These are phyloP conservation scores for Semotilus atromaculatus DNA, from an alignment of 2,797 vertebrate species.

Conservation along the genomic window DNA sequence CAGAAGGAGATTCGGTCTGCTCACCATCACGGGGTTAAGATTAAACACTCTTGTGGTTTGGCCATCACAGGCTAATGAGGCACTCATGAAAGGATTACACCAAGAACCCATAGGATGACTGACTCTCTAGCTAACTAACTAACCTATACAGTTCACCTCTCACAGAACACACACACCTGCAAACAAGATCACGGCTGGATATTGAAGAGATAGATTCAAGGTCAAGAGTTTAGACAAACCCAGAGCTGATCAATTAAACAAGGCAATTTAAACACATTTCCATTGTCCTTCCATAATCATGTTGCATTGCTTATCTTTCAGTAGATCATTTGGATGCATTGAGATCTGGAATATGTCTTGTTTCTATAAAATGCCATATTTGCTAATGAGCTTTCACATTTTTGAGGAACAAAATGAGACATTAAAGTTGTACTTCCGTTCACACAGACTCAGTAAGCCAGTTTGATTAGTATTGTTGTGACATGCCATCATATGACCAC, in stretches of 20 bases:
- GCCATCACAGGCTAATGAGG: constrained; percentile 60
- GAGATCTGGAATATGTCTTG: not conserved
- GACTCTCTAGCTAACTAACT: constrained; percentile 50
- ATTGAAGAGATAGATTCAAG: constrained; percentile 39
- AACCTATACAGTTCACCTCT: constrained; percentile 41
- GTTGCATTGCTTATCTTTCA: not conserved
- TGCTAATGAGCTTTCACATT: constrained; percentile 16
- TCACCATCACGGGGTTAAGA: constrained; percentile 60
- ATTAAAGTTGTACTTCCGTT: constrained; percentile 20
- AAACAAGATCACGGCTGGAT: constrained; percentile 39
- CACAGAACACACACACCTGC: constrained; percentile 26
- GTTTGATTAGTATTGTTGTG: constrained; percentile 52
- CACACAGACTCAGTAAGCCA: constrained; percentile 46
- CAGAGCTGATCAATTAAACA: not conserved
- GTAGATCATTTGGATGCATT: not conserved
- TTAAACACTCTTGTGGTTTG: constrained; percentile 59
- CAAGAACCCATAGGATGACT: constrained; percentile 46
- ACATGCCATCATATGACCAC: constrained; percentile 58
- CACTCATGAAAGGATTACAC: constrained; percentile 58
- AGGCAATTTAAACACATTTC: not conserved
- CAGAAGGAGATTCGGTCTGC: constrained; percentile 27
- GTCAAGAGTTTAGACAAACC: constrained; percentile 35
- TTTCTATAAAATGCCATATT: not conserved
- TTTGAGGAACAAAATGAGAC: not conserved
- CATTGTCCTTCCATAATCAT: not conserved